Base-by-base conservation (phyloP, 2,888 invertebrate genomes). In the Antitype chi region DNA sequence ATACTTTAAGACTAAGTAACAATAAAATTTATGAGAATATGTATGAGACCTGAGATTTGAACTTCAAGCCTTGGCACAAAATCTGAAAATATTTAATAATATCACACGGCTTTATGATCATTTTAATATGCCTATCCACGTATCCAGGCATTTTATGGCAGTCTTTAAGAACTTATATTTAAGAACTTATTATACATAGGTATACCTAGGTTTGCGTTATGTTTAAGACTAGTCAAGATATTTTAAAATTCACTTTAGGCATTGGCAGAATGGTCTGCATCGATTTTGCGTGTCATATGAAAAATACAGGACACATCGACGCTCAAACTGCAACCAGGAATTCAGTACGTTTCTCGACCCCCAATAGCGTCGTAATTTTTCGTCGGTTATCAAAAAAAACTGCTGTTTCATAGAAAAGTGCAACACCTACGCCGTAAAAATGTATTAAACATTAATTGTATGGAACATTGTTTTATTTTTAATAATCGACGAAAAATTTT, bases 11-110 rank as follows among this genome's bases (percentile, higher is more conserved):
- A 59, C 47, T n/a, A 67, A 28, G 23, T 49, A 79, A 88, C 75
- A 78, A 88, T 84, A 28, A 78, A 74, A 86, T 23, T 53, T 75
- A 78, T 84, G 88, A 74, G 85, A 84, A 85, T 75, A 87, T 78
- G 32, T 70, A 76, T 70, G 47, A 53, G 76, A 71, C 88, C 78
- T 79, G 60, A 49, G 74, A 49, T 75, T 57, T 84, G 85, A 88
- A 86, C 88, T 86, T 77, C 66, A 55, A 80, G 71, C 88, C 86
- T 88, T 86, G 86, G 78, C 86, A 86, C 68, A 20, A 76, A 81
- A 78, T 59, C 43, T 43, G 25, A 52, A 23, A 64, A 25, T 53
- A 66, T 57, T 64, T 47, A 66, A 60, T 15, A 70, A 70, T 53
- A 59, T 53, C 47, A 67, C 28, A 70, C 38, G 62, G 28, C 20